Evolutionary conservation across 2,797 vertebrate genomes (phyloP), one percentile per base, ranked within the genome.

Genomic region (Peromyscus aztecus): DNA sequence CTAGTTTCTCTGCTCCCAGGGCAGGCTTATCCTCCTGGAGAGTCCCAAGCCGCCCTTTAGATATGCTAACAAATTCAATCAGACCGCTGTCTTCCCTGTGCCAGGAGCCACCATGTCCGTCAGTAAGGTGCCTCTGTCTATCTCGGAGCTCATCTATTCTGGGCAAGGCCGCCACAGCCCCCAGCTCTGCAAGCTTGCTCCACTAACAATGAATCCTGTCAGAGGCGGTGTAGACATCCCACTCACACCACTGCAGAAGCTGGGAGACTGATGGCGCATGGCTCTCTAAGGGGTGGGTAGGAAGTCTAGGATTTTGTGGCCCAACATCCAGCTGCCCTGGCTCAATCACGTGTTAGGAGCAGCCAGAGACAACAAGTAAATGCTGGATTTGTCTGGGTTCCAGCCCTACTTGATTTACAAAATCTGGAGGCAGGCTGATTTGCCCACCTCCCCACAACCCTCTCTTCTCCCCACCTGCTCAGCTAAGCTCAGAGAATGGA

Each of bases 21-120:
- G 43, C 59, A 57, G 57, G 73, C 77, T 83, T 61, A 31, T 43
- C 88, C 81, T 89, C 16, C 23, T 3, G 29, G 52, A 46, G 29
- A 75, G 52, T 75, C 37, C 55, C 34, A 59, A 73, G 24, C 69
- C 29, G 29, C 49, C 8, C 80, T 71, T 92, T 91, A 90, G 65
- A 89, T 80, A 83, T 0, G 31, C 71, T 73, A 49, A 27, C 37
- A 69, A 96, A 94, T 77, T 63, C 77, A 46, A 19, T 91, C 89
- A 87, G 63, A 31, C 21, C 24, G 40, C 61, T 1, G 9, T 19
- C 87, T 85, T 84, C 89, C 71, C 71, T 76, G 17, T 27, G 63
- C 81, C n/a, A 14, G 86, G 59, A 96, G 82, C 37, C 91, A 10
- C 13, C 14, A 37, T 13, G 34, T 67, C 81, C 69, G 46, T 27